Conservation (phyloP, 2,888 invertebrate genomes). For the Julus scanicus region DNA sequence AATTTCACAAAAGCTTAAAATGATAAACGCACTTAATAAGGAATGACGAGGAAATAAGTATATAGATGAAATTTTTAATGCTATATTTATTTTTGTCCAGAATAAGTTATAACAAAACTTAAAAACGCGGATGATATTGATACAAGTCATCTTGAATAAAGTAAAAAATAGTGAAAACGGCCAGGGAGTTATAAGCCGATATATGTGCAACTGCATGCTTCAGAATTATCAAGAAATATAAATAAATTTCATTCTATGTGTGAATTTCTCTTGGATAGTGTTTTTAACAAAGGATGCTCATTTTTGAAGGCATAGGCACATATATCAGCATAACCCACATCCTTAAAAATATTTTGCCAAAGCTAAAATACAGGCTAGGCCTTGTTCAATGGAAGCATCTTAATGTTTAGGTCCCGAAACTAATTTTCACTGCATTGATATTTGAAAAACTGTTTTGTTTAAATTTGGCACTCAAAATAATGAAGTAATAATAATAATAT, state of each 20-base stretch:
- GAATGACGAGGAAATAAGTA: constrained; percentile 2
- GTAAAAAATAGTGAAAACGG: constrained; percentile 4
- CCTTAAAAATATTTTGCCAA: constrained; percentile 30
- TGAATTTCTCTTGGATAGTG: neutral
- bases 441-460: neutral
- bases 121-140: neutral
- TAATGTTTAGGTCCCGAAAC: constrained; percentile 30
- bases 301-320: neutral
- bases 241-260: neutral
- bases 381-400: constrained; percentile 4
- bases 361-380: constrained; percentile 27
- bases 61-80: neutral
- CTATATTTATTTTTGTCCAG: constrained; percentile 15
- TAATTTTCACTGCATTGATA: neutral
- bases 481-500: neutral
- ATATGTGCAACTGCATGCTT: neutral
- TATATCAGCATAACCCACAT: constrained; percentile 23
- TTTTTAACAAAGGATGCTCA: neutral
- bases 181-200: constrained; percentile 3
- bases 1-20: neutral
- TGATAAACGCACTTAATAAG: neutral
- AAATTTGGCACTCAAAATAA: neutral
- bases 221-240: neutral
- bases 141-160: constrained; percentile 16
- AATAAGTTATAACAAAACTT: constrained; percentile 16